Conservation (phyloP, 2,888 invertebrate genomes). For the Drosophila meridiana region DNA sequence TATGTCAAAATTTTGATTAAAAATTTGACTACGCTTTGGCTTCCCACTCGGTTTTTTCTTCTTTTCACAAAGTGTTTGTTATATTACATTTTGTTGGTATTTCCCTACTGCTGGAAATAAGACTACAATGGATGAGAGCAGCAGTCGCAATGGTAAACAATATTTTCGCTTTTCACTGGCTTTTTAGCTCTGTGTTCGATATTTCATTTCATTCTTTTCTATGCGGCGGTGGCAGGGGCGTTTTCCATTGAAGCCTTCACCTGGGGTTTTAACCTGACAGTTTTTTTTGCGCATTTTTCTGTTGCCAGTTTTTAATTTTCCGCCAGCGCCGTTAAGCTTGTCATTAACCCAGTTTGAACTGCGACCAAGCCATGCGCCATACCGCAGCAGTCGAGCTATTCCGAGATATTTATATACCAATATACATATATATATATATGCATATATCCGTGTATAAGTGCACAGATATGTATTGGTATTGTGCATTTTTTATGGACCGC, state of each 20-base stretch:
- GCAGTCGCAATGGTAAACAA: slow-evolving; percentile 47
- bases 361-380: slow-evolving; percentile 38
- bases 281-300: slow-evolving; percentile 33
- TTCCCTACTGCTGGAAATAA: slow-evolving; percentile 34
- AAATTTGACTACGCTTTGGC: slow-evolving; percentile 60
- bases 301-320: slow-evolving; percentile 67
- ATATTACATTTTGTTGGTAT: slow-evolving; percentile 58
- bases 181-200: slow-evolving; percentile 54
- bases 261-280: slow-evolving; percentile 46
- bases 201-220: slow-evolving; percentile 60
- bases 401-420: slow-evolving; percentile 11
- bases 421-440: slow-evolving; percentile 17
- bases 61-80: slow-evolving; percentile 48
- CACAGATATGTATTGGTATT: slow-evolving; percentile 26
- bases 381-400: slow-evolving; percentile 9
- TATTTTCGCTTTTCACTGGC: slow-evolving; percentile 44
- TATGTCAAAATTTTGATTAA: slow-evolving; percentile 64
- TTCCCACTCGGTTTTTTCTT: slow-evolving; percentile 33
- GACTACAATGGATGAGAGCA: slow-evolving; percentile 22
- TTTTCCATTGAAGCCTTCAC: slow-evolving; percentile 55
- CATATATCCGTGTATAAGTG: slow-evolving; percentile 13
- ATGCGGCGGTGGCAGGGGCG: slow-evolving; percentile 17
- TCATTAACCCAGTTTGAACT: slow-evolving; percentile 79
- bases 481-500: slow-evolving; percentile 56
- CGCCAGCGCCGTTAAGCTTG: slow-evolving; percentile 73